Conservation (phyloP, 2,113 vertebrate species). For the Heterocephalus glaber region DNA sequence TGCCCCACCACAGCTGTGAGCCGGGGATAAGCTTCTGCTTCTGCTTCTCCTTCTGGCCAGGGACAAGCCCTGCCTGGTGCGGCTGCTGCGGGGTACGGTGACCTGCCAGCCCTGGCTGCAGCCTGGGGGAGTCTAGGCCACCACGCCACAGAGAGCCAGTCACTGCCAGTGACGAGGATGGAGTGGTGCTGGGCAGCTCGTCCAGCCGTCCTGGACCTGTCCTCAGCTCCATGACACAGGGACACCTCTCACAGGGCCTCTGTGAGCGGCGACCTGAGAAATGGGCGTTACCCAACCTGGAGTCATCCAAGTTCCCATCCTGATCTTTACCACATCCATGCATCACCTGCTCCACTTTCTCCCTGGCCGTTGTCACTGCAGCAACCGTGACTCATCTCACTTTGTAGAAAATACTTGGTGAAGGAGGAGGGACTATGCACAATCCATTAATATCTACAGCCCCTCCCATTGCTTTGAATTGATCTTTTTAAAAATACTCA, state of each 20-base stretch:
- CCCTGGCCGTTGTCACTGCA: neutral
- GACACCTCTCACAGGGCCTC: neutral
- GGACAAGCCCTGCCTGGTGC: neutral
- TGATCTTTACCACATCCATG: neutral
- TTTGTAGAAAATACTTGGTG: neutral
- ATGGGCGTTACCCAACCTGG: neutral
- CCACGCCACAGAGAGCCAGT: rapidly evolving
- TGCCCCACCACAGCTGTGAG: neutral
- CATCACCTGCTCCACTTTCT: neutral
- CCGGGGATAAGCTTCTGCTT: no score
- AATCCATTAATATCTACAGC: neutral
- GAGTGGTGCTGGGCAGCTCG: neutral
- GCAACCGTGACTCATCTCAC: neutral
- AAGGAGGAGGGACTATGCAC: neutral
- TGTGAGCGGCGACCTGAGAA: neutral
- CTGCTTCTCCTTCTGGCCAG: neutral
- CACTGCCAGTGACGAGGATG: rapidly evolving
- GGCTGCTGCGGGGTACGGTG: neutral
- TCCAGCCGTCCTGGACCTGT: neutral
- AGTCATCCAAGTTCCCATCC: neutral
- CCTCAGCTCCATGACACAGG: neutral
- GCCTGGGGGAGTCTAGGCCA: neutral
- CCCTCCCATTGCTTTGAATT: neutral
- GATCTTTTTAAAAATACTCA: neutral
- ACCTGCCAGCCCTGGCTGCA: neutral